phyloP scores from a whole-genome alignment of 2,888 invertebrate genomes.

The Philopedon plagiatum region DNA sequence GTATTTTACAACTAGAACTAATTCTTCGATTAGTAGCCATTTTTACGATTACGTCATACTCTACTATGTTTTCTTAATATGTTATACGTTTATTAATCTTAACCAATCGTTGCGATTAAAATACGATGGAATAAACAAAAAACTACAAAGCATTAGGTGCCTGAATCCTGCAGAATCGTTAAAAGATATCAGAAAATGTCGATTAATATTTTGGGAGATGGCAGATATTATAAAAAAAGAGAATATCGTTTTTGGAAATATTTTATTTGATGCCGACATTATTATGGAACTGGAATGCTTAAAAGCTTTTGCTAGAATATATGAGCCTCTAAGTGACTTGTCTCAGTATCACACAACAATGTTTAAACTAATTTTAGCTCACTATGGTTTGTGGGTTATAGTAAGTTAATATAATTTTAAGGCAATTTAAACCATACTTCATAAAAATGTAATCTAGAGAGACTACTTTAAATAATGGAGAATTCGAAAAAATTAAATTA shows the following conservation, averaged over 20 bases:
- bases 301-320: constrained; percentile 1
- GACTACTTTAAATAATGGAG: too few relatives aligned
- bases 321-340: background rate
- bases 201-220: constrained; percentile 5
- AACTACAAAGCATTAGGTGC: background rate
- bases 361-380: background rate
- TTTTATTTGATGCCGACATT: background rate
- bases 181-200: background rate
- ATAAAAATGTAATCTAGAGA: too few relatives aligned
- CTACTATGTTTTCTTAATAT: background rate
- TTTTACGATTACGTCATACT: background rate
- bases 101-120: constrained; percentile 1
- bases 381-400: background rate
- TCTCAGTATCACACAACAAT: background rate
- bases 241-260: constrained; percentile 1
- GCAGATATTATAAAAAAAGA: background rate
- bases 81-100: background rate
- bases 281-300: background rate
- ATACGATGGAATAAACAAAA: background rate
- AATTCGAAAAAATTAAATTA: too few relatives aligned
- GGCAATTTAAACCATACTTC: too few relatives aligned
- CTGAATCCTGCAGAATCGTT: background rate
- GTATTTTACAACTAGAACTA: background rate
- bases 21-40: background rate
- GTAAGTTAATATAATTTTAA: too few relatives aligned